Evolutionary conservation across 1,140 invertebrate genomes (phyloP).

Genomic region (Littorina saxatilis): DNA sequence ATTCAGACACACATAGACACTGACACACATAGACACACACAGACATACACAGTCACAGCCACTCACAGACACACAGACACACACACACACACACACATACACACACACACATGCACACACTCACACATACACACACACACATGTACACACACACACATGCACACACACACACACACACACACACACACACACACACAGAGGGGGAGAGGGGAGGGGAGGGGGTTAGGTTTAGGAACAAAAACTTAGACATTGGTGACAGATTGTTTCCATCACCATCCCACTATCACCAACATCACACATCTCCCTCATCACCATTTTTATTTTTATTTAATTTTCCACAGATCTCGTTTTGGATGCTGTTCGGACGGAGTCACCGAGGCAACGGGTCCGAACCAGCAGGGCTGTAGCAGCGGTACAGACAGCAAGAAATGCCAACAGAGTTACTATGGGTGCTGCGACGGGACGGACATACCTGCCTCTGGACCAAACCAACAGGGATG

Average conservation of each 20-base stretch:
- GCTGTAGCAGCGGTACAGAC: conserved; percentile 58
- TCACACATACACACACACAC: neutral
- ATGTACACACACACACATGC: neutral
- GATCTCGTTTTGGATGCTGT: conserved; percentile 72
- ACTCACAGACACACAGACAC: neutral
- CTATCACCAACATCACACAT: no score
- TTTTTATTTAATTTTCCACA: no score
- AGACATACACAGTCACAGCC: neutral
- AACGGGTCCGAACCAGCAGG: conserved; percentile 68
- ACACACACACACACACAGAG: neutral
- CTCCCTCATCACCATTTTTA: no score
- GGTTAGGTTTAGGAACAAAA: no score
- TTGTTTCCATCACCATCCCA: no score
- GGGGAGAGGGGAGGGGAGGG: no score
- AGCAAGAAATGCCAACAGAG: conserved; percentile 22
- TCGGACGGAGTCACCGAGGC: conserved; percentile 74
- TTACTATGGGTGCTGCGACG: conserved; percentile 73
- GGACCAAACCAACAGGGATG: conserved; percentile 72
- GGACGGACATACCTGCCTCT: conserved; percentile 69
- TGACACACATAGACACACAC: neutral
- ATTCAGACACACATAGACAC: neutral
- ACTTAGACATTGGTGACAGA: no score
- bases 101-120: neutral
- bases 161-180: conserved; percentile 15
- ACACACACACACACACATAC: conserved; percentile 1